phyloP scores from a whole-genome alignment of 2,113 vertebrate genomes.

The Cairina moschata region DNA sequence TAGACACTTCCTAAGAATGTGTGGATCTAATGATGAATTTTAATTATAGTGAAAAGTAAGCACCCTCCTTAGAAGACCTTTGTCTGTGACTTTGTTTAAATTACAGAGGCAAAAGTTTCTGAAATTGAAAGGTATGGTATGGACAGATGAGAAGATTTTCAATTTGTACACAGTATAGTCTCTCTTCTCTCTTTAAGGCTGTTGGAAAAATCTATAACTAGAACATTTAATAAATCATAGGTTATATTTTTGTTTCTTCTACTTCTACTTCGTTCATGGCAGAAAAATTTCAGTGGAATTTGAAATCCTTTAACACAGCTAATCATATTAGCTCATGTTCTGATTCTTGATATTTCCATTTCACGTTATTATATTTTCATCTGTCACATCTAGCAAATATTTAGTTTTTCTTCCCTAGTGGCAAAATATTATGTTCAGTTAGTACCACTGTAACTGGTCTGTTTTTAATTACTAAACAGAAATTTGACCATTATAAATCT shows the following conservation, averaged over 20 bases:
- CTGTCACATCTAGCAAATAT: background rate
- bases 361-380: background rate
- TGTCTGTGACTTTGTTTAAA: background rate
- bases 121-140: constrained; percentile 11
- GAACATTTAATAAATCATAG: background rate
- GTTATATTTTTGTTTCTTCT: background rate
- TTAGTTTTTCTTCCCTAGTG: background rate
- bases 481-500: background rate
- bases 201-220: background rate
- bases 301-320: background rate
- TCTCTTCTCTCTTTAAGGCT: background rate
- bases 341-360: background rate
- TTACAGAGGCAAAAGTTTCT: constrained; percentile 15
- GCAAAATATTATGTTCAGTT: background rate
- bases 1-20: background rate
- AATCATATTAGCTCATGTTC: background rate
- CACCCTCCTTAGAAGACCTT: background rate
- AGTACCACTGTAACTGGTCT: background rate
- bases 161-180: background rate
- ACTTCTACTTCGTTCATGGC: background rate
- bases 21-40: background rate
- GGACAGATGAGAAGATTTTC: background rate
- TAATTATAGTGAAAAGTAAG: background rate
- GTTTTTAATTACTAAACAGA: background rate
- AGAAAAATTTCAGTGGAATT: background rate